Evolutionary conservation across 2,113 vertebrate species (phyloP), one percentile per base, ranked within the genome.

Genomic region (Entomyzon cyanotis): DNA sequence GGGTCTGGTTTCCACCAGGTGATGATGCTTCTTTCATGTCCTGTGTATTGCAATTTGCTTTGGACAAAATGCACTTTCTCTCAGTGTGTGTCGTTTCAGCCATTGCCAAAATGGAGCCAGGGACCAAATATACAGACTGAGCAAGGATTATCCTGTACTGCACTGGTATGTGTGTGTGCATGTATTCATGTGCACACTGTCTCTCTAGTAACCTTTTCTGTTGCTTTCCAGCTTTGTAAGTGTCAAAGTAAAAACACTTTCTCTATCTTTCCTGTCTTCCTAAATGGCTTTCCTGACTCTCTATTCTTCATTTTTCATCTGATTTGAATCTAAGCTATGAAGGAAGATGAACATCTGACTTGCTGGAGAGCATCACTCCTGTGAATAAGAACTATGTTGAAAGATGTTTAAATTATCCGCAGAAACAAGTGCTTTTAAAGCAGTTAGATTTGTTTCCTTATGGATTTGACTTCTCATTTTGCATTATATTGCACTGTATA

Each of bases 121-220:
- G n/a, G 24, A 55, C 20, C 11, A 27, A 74, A n/a, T 30, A 50
- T 4, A 22, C 1, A 1, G 50, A n/a, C 7, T 1, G 0, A 65
- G 31, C 21, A 31, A 27, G 25, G 24, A 64, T 74, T 84, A 37
- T 23, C 7, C 14, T 0, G 0, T 42, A 25, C 22, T 37, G 24
- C 18, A 12, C 0, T 2, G 7, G 10, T 22, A 2, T 10, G 16
- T 7, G 42, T 5, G 3, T 25, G 27, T 25, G 21, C 31, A 3
- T 5, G 4, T 31, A 58, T 42, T 68, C 49, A 49, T 4, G 15
- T 24, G 6, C 47, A 52, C 24, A 10, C 21, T 63, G 5, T 37
- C 31, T 76, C 49, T 46, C 46, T 12, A 30, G n/a, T 46, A 79
- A 90, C 46, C 58, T 79, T 79, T 63, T 46, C 59, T 83, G 41